Evolutionary conservation across 2,888 invertebrate genomes (phyloP).

Genomic region (Eupithecia tripunctaria): DNA sequence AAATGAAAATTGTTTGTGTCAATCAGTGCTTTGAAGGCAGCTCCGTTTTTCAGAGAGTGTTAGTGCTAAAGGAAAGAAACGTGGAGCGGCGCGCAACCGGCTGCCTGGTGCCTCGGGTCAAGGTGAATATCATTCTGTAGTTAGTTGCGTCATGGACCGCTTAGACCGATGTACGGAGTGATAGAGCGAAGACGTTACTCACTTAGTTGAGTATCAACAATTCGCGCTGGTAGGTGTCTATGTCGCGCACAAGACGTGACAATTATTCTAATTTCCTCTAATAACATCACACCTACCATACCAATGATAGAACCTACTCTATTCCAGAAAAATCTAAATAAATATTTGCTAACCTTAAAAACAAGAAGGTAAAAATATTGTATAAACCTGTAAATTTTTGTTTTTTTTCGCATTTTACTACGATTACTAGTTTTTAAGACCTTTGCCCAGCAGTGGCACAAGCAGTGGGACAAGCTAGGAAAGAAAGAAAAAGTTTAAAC

Average conservation of each 20-base stretch:
- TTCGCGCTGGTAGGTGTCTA: background rate
- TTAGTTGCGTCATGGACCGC: slow-evolving; percentile 40
- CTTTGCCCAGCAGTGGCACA: background rate
- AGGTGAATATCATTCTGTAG: slow-evolving; percentile 55
- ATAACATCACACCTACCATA: background rate
- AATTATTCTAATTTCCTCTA: background rate
- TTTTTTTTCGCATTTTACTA: background rate
- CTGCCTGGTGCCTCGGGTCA: slow-evolving; percentile 58
- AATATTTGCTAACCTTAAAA: too few relatives aligned
- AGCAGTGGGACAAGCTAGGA: background rate
- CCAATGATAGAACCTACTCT: background rate
- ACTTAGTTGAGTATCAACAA: background rate
- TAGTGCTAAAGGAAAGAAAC: slow-evolving; percentile 61
- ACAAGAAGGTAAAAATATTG: background rate
- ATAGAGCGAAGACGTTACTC: slow-evolving; percentile 3
- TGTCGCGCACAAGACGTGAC: background rate
- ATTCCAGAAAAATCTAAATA: background rate
- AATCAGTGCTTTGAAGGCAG: slow-evolving; percentile 31
- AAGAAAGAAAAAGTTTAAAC: background rate
- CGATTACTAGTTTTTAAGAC: background rate
- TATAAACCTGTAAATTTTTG: background rate
- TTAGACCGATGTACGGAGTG: background rate
- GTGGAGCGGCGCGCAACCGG: slow-evolving; percentile 44
- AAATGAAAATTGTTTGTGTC: background rate
- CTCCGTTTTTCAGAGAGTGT: slow-evolving; percentile 61